Evolutionary conservation across 30 jellyfish, hydroid and myxozoan species (phyloP).

Genomic region (Aurelia sp.): DNA sequence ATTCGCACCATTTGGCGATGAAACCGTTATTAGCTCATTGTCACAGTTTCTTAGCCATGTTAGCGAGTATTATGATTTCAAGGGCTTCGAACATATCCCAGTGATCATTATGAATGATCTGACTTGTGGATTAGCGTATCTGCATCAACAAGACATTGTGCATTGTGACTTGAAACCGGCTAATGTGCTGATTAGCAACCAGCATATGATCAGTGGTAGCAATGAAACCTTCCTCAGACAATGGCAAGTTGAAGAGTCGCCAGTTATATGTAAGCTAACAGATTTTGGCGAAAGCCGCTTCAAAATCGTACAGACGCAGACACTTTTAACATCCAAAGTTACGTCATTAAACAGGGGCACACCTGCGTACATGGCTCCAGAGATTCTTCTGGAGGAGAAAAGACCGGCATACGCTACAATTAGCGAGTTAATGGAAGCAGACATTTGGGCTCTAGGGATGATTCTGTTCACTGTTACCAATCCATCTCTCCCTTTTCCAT

Average conservation of each 20-base stretch:
- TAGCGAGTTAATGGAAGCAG: slow-evolving; percentile 4
- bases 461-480: slow-evolving; percentile 1
- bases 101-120: too few relatives aligned
- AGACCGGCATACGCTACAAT: slow-evolving; percentile 13
- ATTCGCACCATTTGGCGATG: too few relatives aligned
- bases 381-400: slow-evolving; percentile 13
- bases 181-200: too few relatives aligned
- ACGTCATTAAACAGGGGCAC: slow-evolving; percentile 16
- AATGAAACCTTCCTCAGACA: not conserved
- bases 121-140: too few relatives aligned
- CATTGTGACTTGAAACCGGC: too few relatives aligned
- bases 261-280: slow-evolving; percentile 28
- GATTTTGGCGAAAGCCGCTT: slow-evolving; percentile 49
- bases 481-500: slow-evolving; percentile 22
- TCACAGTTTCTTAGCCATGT: too few relatives aligned
- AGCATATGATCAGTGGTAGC: not conserved
- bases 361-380: slow-evolving; percentile 45
- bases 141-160: too few relatives aligned
- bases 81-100: too few relatives aligned
- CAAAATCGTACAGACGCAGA: slow-evolving; percentile 22
- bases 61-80: too few relatives aligned
- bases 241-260: slow-evolving; percentile 7
- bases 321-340: slow-evolving; percentile 11
- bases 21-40: too few relatives aligned
- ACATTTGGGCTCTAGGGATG: slow-evolving; percentile 52